Evolutionary conservation across 2,113 vertebrate species (phyloP), one percentile per base, ranked within the genome.

Genomic region (Eonycteris spelaea): DNA sequence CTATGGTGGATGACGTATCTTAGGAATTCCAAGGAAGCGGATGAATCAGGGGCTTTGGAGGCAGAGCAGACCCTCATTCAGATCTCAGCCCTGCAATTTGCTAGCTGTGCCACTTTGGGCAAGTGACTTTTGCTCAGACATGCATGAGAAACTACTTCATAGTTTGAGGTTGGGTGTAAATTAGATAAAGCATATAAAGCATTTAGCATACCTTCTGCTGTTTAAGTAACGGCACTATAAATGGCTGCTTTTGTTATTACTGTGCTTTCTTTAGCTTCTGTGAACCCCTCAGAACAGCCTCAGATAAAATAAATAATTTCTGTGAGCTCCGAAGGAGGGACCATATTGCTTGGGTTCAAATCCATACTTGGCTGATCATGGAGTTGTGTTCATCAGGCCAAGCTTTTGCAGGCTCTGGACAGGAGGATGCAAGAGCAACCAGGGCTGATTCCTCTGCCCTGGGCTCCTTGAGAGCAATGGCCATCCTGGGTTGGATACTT

Each of bases 161-260:
- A 75, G 67, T 15, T 18, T 73, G 93, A 48, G 94, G 68, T 59
- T 80, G 59, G 67, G 26, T 90, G 21, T 80, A 87, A 94, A 92
- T 94, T 91, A 88, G 90, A 82, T 51, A 57, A 73, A 28, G 18
- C 45, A 59, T 45, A 35, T 43, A 74, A 86, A 92, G 40, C 74
- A 86, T 28, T 55, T 88, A 92, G 71, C 51, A 19, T 73, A 85
- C 45, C 71, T 88, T 87, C 85, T 74, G 84, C 85, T 95, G 90
- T 85, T 90, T 63, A 91, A 90, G n/a, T 57, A 79, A 83, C 26
- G 82, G 55, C 1, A 7, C 43, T 45, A 22, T 86, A 40, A 92
- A 87, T 87, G 65, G 67, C 28, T 21, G 38, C 24, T 79, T 96
- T 85, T 71, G 45, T 77, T 85, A 82, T 68, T 15, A 33, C 6